Evolutionary conservation across 1,140 invertebrate genomes (phyloP).

Genomic region (Globodera ellingtonae): DNA sequence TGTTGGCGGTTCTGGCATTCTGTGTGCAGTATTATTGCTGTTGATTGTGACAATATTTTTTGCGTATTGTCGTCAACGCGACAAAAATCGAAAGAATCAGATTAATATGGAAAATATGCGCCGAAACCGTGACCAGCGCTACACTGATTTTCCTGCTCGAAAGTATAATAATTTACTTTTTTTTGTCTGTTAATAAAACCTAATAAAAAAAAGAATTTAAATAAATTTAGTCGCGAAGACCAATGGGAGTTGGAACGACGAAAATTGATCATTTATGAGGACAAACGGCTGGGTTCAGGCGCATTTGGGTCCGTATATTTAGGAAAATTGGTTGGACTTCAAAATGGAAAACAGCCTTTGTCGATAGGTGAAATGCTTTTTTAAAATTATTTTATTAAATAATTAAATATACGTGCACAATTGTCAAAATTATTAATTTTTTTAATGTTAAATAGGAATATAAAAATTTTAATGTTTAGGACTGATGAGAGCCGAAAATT

Average conservation of each 20-base stretch:
- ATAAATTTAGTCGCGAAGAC: slow-evolving; percentile 44
- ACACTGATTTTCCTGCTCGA: slow-evolving; percentile 60
- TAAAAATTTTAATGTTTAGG: slow-evolving; percentile 34
- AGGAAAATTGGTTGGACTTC: slow-evolving; percentile 58
- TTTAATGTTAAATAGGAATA: no score
- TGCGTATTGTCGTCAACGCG: slow-evolving; percentile 37
- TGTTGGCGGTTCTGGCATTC: slow-evolving; percentile 29
- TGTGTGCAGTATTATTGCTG: slow-evolving; percentile 39
- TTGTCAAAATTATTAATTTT: no score
- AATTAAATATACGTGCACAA: neutral
- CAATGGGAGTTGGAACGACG: slow-evolving; percentile 62
- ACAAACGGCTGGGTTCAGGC: slow-evolving; percentile 62
- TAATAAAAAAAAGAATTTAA: slow-evolving; percentile 10
- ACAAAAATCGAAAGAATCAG: slow-evolving; percentile 46
- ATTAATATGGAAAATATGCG: slow-evolving; percentile 35
- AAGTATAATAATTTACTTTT: slow-evolving; percentile 5
- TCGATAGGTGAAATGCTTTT: neutral
- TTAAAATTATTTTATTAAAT: neutral
- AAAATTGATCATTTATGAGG: slow-evolving; percentile 63
- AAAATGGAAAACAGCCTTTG: slow-evolving; percentile 21
- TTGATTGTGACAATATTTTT: slow-evolving; percentile 28
- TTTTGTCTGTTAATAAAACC: neutral
- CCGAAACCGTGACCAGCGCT: slow-evolving; percentile 45
- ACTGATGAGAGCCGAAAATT: slow-evolving; percentile 65
- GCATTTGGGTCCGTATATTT: slow-evolving; percentile 60